Conservation (phyloP, 2,113 vertebrate species). For the Amphiprion ocellaris region DNA sequence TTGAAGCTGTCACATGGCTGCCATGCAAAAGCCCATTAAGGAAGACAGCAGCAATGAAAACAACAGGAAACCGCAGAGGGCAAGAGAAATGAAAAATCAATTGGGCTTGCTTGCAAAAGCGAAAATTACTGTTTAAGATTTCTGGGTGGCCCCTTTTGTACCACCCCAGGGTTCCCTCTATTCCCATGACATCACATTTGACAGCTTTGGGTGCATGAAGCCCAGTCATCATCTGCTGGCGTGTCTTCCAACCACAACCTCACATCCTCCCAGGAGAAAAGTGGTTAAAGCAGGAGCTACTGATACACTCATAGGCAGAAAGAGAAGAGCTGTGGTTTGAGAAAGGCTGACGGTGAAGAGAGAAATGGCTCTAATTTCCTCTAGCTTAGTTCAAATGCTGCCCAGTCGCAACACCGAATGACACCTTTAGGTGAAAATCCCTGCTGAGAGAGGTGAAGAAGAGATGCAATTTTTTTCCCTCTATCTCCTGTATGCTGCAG, state of each 20-base stretch:
- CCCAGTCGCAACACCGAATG: constrained; percentile 46
- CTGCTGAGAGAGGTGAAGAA: constrained; percentile 59
- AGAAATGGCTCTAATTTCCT: constrained; percentile 67
- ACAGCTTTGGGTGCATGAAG: constrained; percentile 15
- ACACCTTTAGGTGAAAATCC: constrained; percentile 42
- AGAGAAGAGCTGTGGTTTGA: constrained; percentile 54
- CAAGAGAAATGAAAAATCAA: constrained; percentile 64
- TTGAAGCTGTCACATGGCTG: constrained; percentile 59
- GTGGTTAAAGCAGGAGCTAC: constrained; percentile 34
- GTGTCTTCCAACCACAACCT: constrained; percentile 32
- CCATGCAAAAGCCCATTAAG: constrained; percentile 65
- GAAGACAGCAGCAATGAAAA: constrained; percentile 57
- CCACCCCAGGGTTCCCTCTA: constrained; percentile 29
- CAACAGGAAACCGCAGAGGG: constrained; percentile 48
- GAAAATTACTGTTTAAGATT: constrained; percentile 56
- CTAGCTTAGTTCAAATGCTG: constrained; percentile 41
- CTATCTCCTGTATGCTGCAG: neutral
- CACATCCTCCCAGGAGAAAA: constrained; percentile 39
- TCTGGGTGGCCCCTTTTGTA: constrained; percentile 33
- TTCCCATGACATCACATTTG: constrained; percentile 38
- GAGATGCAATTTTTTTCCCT: constrained; percentile 26
- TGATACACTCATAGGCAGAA: constrained; percentile 38
- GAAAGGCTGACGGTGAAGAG: constrained; percentile 54
- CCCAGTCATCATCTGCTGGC: constrained; percentile 27
- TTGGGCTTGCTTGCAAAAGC: constrained; percentile 41